Conservation (phyloP, 2,888 invertebrate species). For the Gastracanthus pulcherrimus region DNA sequence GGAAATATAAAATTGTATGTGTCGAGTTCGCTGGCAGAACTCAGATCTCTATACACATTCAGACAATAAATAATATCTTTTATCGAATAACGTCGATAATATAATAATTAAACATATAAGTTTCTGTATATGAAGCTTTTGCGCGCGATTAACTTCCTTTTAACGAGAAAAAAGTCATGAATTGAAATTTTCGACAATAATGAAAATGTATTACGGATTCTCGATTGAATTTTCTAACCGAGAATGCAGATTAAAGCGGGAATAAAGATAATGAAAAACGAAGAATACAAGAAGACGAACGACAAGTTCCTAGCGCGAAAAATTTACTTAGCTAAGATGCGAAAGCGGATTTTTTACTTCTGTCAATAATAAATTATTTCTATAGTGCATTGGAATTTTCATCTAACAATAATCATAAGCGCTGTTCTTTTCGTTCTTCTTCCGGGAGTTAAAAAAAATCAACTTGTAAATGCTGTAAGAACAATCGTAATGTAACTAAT, state of each 20-base stretch:
- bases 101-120: background rate
- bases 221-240: constrained; percentile 19
- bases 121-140: constrained; percentile 20
- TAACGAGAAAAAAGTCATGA: constrained; percentile 47
- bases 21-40: constrained; percentile 49
- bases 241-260: background rate
- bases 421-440: constrained; percentile 48
- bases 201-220: constrained; percentile 19
- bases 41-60: constrained; percentile 19
- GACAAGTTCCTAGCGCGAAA: constrained; percentile 46
- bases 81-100: constrained; percentile 16
- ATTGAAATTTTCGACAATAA: constrained; percentile 55
- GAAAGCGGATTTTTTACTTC: constrained; percentile 46
- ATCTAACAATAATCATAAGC: background rate
- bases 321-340: constrained; percentile 14
- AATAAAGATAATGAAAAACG: background rate
- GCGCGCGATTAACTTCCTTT: constrained; percentile 22
- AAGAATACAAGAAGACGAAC: constrained; percentile 41
- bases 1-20: constrained; percentile 22
- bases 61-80: constrained; percentile 48
- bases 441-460: constrained; percentile 11
- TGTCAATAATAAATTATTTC: constrained; percentile 43
- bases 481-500: constrained; percentile 57
- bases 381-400: constrained; percentile 16
- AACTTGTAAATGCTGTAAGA: constrained; percentile 56